phyloP scores from a whole-genome alignment of 2,888 invertebrate species.

The Anodontia alba region DNA sequence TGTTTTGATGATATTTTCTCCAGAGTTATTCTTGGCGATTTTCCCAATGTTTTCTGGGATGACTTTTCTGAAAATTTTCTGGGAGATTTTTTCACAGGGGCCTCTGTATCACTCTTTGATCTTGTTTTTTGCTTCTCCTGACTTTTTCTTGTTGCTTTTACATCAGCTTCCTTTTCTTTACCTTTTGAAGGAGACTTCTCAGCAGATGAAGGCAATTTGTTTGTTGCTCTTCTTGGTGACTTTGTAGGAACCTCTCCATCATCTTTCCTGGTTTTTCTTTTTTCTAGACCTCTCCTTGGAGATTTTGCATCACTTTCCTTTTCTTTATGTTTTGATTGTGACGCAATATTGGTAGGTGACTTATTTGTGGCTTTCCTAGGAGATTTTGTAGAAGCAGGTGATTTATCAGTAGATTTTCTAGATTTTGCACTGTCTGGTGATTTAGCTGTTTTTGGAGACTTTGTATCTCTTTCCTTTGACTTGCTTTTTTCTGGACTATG shows the following conservation, averaged over 20 bases:
- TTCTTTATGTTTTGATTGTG: not conserved
- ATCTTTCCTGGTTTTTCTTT: not conserved
- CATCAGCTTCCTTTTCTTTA: not conserved
- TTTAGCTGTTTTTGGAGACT: not conserved
- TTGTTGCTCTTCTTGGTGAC: slow-evolving; percentile 5
- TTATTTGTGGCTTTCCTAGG: not conserved
- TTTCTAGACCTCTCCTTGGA: not conserved
- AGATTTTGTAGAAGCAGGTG: not conserved
- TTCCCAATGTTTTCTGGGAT: not conserved
- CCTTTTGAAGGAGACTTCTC: not conserved
- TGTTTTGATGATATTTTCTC: not conserved
- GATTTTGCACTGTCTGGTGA: not conserved
- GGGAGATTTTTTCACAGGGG: not conserved
- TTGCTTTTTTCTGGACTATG: not conserved
- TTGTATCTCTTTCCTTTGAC: not conserved
- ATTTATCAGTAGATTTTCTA: not conserved
- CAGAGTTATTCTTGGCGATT: not conserved
- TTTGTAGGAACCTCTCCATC: not conserved
- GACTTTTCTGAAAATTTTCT: not conserved
- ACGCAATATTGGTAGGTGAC: too few relatives aligned
- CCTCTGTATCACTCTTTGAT: not conserved
- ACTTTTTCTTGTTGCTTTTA: not conserved
- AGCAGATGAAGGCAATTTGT: not conserved
- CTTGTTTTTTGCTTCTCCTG: not conserved
- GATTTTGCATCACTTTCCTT: not conserved